Percentiles rank a stretch among this genome's conserved stretches.
These are phyloP conservation scores for Scaptomyza pallida DNA, from an alignment of 1,140 invertebrate genomes.

Conservation along the genomic window DNA sequence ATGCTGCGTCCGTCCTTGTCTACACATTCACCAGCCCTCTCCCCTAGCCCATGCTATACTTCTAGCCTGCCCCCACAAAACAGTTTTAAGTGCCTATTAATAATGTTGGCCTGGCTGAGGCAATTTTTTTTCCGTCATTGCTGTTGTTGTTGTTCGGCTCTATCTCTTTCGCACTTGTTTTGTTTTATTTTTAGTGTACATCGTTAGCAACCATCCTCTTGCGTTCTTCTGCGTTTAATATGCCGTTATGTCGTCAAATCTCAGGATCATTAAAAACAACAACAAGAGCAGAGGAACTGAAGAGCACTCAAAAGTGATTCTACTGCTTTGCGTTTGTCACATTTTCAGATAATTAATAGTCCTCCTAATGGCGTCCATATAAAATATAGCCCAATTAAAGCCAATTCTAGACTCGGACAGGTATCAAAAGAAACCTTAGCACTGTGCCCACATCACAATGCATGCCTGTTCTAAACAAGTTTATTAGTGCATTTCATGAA, in stretches of 20 bases:
- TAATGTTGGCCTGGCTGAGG: conserved; percentile 60
- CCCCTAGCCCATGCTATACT: background rate
- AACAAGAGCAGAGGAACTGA: conserved; percentile 12
- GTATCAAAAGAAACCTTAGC: background rate
- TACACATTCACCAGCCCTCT: background rate
- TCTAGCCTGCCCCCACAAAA: conserved; percentile 7
- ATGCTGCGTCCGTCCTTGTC: conserved; percentile 15
- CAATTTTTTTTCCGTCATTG: conserved; percentile 34
- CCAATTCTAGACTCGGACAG: conserved; percentile 24
- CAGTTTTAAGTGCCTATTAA: conserved; percentile 77
- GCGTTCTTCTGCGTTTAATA: conserved; percentile 70
- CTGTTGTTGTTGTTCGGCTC: no score
- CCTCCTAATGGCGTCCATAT: conserved; percentile 54
- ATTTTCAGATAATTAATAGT: conserved; percentile 70
- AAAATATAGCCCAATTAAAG: conserved; percentile 72
- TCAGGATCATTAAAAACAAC: conserved; percentile 70
- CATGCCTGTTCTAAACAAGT: conserved; percentile 11
- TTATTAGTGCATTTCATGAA: conserved; percentile 33
- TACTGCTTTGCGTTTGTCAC: conserved; percentile 29
- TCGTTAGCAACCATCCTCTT: conserved; percentile 47
- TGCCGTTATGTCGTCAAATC: conserved; percentile 78
- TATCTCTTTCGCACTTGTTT: conserved; percentile 22
- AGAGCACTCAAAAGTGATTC: conserved; percentile 35
- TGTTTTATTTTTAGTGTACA: conserved; percentile 76
- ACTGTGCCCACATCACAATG: no score